Evolutionary conservation across 2,797 vertebrate species (phyloP), one percentile per base, ranked within the genome.

Genomic region (Mormyrus proboscirostris): DNA sequence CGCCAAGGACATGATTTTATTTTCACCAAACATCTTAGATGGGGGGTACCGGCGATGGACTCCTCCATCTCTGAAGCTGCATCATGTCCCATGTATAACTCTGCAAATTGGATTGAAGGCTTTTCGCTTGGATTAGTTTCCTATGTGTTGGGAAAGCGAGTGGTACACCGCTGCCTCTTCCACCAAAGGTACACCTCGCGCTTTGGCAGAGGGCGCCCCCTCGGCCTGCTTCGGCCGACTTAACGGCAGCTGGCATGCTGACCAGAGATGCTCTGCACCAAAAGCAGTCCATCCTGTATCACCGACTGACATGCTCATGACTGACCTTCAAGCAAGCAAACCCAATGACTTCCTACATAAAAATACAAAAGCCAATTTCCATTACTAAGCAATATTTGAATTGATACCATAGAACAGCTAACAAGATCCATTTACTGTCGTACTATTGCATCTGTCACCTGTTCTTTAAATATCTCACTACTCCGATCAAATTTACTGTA

Each of bases 71-170:
- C 53, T 85, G 88, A n/a, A 41, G 29, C 22, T 44, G 16, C 29
- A 9, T 29, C 25, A 76, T 22, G 86, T 41, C 44, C 82, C 88
- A 88, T 91, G 90, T 88, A 86, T 25, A 88, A 88, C 65, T 55
- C 89, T 50, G 73, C 79, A 92, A 93, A 93, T 76, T 91, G 90
- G 92, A 93, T 92, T 92, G 84, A 91, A 90, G 92, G 90, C 90
- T 92, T 92, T 92, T 86, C 44, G 6, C 12, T 38, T 89, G 91
- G 92, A 92, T 92, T 92, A 90, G 87, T 89, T 91, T 89, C 88
- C 47, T 82, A 92, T 89, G 73, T 89, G 44, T 62, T 69, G 14
- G 53, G 85, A 33, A 53, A 29, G 33, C 38, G 25, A 8, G n/a
- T 0, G 22, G 12, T 12, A 55, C 29, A 1, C 12, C 6, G 10